Evolutionary conservation across 2,888 invertebrate genomes (phyloP), one percentile per base, ranked within the genome.

Genomic region (Drosophila demipolita): DNA sequence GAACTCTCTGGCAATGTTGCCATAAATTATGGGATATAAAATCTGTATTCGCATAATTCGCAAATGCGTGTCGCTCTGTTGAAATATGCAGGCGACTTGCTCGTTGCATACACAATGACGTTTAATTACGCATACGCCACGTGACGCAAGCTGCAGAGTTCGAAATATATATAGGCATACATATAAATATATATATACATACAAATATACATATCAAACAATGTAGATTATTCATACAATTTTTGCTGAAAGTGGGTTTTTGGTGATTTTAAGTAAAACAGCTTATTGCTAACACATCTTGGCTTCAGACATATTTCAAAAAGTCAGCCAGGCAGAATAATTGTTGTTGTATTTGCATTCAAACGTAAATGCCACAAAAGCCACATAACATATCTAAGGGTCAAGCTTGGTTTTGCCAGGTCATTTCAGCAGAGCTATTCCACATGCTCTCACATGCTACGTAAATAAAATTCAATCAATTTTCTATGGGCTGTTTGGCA

Each of bases 241-340:
- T 45, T 55, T 66, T 45, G 71, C 55, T 58, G 61, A 76, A 83
- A 83, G 57, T 76, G 65, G 76, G 73, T 80, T 80, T 87, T 86
- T 80, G 2, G 23, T 11, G 35, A 57, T 69, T 76, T 69, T 63
- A 75, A 87, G 64, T 66, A 75, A 52, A 29, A n/a, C 20, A 45
- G 64, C 63, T 76, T 76, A 48, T 54, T 42, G 42, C 61, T 36
- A 50, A 7, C 23, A 45, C 20, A 48, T 52, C 45, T 60, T 66
- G 42, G 26, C 32, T 15, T 54, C 35, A n/a, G 26, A 9, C 35
- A 54, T 32, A 5, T 36, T 9, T 36, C 53, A 61, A 23, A 69
- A 64, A 61, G 36, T 1, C 65, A 53, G 53, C n/a, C 53, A 58
- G 12, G 38, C 55, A 50, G 33, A 49, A 71, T 75, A 80, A 76